A percentile compares a stretch with the other conserved stretches of the same genome.
phyloP scores from a whole-genome alignment of 2,797 vertebrate genomes.

The Otus scops region DNA sequence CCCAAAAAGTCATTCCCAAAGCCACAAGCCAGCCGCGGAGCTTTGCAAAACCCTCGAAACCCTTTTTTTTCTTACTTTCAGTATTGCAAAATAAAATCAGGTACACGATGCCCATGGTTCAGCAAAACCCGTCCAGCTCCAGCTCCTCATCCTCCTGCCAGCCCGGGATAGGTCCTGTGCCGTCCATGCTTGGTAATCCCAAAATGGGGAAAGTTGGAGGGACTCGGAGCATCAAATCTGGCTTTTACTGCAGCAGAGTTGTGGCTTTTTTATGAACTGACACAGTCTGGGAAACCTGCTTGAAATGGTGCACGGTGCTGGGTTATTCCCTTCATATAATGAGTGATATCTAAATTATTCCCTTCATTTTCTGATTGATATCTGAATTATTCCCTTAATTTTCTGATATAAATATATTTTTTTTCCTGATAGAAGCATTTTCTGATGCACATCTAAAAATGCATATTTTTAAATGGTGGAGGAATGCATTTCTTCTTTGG shows the following conservation, averaged over 20 bases:
- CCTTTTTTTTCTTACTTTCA: too few relatives aligned
- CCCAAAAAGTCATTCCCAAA: background rate
- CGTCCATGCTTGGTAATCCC: rapidly evolving
- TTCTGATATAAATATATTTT: too few relatives aligned
- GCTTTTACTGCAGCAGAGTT: background rate
- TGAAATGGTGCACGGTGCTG: too few relatives aligned
- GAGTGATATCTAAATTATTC: background rate
- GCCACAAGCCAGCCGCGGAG: background rate
- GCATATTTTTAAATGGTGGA: too few relatives aligned
- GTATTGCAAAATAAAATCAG: background rate
- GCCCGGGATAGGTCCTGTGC: background rate
- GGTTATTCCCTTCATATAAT: background rate
- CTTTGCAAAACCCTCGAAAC: background rate
- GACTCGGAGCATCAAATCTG: rapidly evolving
- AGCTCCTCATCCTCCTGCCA: background rate
- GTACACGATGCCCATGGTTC: background rate
- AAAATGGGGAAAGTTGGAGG: rapidly evolving
- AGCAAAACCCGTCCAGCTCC: background rate
- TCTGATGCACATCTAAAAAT: too few relatives aligned
- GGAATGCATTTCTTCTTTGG: too few relatives aligned
- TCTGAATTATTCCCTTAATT: background rate
- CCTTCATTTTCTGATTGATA: background rate
- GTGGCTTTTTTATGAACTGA: background rate
- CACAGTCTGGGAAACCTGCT: background rate
- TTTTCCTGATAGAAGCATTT: background rate